Base-by-base conservation (phyloP, 2,797 vertebrate species). In the Enteromius treurensis region DNA sequence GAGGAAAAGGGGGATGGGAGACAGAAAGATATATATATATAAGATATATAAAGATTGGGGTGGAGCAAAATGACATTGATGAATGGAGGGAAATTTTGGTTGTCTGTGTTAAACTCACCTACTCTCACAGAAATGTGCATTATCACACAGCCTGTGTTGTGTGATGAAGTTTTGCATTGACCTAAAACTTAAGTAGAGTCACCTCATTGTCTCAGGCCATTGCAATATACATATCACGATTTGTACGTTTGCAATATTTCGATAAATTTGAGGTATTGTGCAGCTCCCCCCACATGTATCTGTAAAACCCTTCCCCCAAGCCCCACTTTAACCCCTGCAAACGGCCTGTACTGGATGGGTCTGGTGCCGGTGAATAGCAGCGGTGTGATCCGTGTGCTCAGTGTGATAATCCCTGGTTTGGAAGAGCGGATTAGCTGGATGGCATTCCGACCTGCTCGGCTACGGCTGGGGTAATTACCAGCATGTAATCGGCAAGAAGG, bases 21-120 rank as follows among this genome's bases (percentile, higher is more conserved):
- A 86, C 91, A 88, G 17, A 87, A 83, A 49, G 80, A 82, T 69
- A 84, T 32, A 75, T 53, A 14, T 60, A 15, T 93, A 92, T 90
- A 92, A 93, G 79, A 88, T 86, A 90, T 89, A 64, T 78, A 87
- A 77, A 92, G 91, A 92, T 88, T 11, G 89, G 89, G 93, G 94
- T 91, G 93, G 92, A 89, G 91, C 88, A 80, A 71, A 81, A 55
- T 80, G 92, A 94, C 92, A 93, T 87, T 93, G 93, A 95, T 94
- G 88, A 92, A 95, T 95, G 90, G 86, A 85, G 84, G 81, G 80
- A 88, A 89, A 79, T 86, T 81, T 85, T 81, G 76, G 88, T 17
- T 13, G 81, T 84, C 53, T 88, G 83, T 88, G 87, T 87, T 81
- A 87, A 86, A 86, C 53, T 83, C 89, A 82, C 88, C 88, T 37